These are phyloP conservation scores for Neuroterus valhalla DNA, from an alignment of 1,140 invertebrate genomes.

Conservation along the genomic window DNA sequence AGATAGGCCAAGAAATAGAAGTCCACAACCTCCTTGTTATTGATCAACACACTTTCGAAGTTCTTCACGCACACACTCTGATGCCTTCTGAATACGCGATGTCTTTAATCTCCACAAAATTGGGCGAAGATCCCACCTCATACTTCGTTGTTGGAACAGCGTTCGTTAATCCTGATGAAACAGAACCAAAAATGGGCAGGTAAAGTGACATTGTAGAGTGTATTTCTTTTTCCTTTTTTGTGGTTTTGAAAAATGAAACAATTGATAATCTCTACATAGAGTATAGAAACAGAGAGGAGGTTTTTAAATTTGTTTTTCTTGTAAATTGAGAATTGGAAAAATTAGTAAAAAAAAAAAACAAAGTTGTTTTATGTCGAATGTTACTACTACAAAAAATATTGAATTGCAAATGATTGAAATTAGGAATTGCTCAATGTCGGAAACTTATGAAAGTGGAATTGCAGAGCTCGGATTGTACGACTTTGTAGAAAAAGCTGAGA, in stretches of 20 bases:
- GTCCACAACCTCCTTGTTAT: conserved; percentile 94
- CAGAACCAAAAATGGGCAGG: conserved; percentile 90
- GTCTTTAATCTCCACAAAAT: conserved; percentile 90
- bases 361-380: too few relatives aligned
- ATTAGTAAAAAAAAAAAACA: too few relatives aligned
- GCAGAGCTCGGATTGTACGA: too few relatives aligned
- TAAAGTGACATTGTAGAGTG: not conserved
- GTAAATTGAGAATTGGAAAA: too few relatives aligned
- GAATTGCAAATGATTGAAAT: too few relatives aligned
- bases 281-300: too few relatives aligned
- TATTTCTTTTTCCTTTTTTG: not conserved
- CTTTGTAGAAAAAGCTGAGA: too few relatives aligned
- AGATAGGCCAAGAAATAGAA: conserved; percentile 91
- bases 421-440: too few relatives aligned
- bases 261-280: too few relatives aligned
- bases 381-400: too few relatives aligned
- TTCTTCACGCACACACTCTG: conserved; percentile 94
- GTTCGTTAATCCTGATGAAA: conserved; percentile 94
- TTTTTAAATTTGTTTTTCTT: too few relatives aligned
- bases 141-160: conserved; percentile 98
- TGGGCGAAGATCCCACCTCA: conserved; percentile 93
- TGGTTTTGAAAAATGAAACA: not conserved
- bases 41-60: conserved; percentile 98
- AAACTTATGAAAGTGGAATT: too few relatives aligned
- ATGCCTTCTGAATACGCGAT: conserved; percentile 92